A percentile compares a stretch with the other conserved stretches of the same genome.
Evolutionary conservation across 1,140 invertebrate genomes (phyloP).

Genomic region (Pseudomyrmex gracilis): DNA sequence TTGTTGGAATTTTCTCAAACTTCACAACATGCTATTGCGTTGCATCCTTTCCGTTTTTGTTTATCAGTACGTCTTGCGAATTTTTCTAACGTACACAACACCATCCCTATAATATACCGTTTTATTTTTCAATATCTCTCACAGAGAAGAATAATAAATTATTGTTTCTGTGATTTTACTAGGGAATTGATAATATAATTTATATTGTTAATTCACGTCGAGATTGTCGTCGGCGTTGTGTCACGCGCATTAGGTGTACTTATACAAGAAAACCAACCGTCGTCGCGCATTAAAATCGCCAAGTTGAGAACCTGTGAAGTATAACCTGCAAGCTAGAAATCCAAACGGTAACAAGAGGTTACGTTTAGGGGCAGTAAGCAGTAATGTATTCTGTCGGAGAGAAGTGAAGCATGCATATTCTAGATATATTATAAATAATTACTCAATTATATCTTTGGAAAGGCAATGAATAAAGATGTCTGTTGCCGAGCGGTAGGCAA

Average conservation of each 20-base stretch:
- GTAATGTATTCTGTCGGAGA: slow-evolving; percentile 83
- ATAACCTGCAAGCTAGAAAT: slow-evolving; percentile 78
- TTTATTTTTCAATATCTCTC: too few relatives aligned
- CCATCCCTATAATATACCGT: too few relatives aligned
- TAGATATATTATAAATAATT: slow-evolving; percentile 87
- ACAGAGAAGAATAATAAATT: too few relatives aligned
- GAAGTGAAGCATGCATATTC: slow-evolving; percentile 86
- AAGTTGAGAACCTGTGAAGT: slow-evolving; percentile 71
- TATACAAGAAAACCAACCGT: neutral
- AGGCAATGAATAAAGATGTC: slow-evolving; percentile 86
- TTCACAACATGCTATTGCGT: too few relatives aligned
- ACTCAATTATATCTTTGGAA: slow-evolving; percentile 86
- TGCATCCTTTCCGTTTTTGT: too few relatives aligned
- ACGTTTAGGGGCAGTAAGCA: slow-evolving; percentile 84
- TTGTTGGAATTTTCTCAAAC: too few relatives aligned
- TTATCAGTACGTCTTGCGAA: too few relatives aligned
- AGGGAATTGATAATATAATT: slow-evolving; percentile 9
- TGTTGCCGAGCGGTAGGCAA: slow-evolving; percentile 75
- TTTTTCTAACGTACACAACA: too few relatives aligned
- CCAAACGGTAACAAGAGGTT: slow-evolving; percentile 82
- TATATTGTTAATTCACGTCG: neutral
- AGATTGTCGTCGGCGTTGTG: too few relatives aligned
- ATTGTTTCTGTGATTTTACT: too few relatives aligned
- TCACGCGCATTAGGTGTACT: neutral
- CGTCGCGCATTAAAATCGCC: slow-evolving; percentile 56